Evolutionary conservation across 2,888 invertebrate species (phyloP).

Genomic region (Resseliella maxima): DNA sequence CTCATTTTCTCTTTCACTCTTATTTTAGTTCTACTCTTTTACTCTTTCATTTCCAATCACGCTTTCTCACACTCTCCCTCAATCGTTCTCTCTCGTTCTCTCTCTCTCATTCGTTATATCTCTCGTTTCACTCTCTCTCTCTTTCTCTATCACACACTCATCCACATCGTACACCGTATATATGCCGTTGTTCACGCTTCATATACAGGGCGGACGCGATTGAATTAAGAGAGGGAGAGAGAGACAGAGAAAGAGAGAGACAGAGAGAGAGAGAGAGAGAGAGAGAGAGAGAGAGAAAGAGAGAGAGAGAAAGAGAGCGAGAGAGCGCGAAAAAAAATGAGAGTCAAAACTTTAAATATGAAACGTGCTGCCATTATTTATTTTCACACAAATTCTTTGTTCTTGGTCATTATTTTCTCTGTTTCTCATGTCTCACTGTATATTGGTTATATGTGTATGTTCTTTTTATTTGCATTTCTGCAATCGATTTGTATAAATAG

Average conservation of each 20-base stretch:
- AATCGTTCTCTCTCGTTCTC: not conserved
- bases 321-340: not conserved
- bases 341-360: conserved; percentile 8
- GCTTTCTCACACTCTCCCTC: not conserved
- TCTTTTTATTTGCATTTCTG: not conserved
- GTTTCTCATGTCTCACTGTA: not conserved
- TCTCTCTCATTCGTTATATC: not conserved
- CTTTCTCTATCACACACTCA: too few species aligned
- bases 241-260: too few species aligned
- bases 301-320: too few species aligned
- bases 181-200: not conserved
- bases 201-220: not conserved
- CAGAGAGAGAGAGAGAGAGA: too few species aligned
- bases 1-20: too few species aligned
- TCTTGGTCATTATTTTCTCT: conserved; percentile 8
- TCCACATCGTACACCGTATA: too few species aligned
- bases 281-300: too few species aligned
- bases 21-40: too few species aligned
- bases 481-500: conserved; percentile 15
- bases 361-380: conserved; percentile 20
- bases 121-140: not conserved
- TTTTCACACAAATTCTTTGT: conserved; percentile 10
- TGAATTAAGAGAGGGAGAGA: too few species aligned
- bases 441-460: not conserved
- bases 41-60: not conserved